Base-by-base conservation (phyloP, 2,797 vertebrate species). In the Smutsia temminckii region DNA sequence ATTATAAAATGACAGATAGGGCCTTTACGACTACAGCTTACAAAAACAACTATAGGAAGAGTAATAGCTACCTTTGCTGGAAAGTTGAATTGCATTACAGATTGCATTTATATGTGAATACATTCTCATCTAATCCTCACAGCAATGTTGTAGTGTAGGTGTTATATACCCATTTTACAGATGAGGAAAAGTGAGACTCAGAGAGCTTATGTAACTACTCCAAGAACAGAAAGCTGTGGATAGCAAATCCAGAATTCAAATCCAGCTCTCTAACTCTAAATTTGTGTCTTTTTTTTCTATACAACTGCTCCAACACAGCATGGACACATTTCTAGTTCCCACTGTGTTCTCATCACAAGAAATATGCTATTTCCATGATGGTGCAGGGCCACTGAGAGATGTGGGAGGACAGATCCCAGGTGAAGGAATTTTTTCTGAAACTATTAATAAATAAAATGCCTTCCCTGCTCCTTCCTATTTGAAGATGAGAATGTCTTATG, bases 121-220 rank as follows among this genome's bases (percentile, higher is more conserved):
- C 7, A 71, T 85, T 85, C 53, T 69, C 12, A 42, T 34, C 92
- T 83, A 89, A 80, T 69, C 37, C 53, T 80, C 18, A n/a, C 2
- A 91, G 46, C 16, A 51, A 89, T 34, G 42, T 8, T 0, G 0
- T 61, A 12, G 8, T n/a, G 7, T 20, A 49, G 25, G 29, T 37
- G 21, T 57, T 77, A 66, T 37, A 40, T 49, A 71, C 13, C 55
- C 51, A 84, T 75, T 94, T 74, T 63, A 53, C 2, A 66, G 79
- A 95, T 84, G 66, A 74, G 42, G 37, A 85, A 95, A 91, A 94
- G 51, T 71, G 53, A 94, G 83, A 75, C n/a, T 66, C 29, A 34
- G 75, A 79, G 53, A 91, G 12, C 74, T 91, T 21, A 84, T 46
- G 3, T 32, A 91, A 85, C 55, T 16, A 42, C n/a, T 68, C 23